These are phyloP conservation scores for Pomatostomus ruficeps DNA, from an alignment of 2,113 vertebrate genomes.

Conservation along the genomic window DNA sequence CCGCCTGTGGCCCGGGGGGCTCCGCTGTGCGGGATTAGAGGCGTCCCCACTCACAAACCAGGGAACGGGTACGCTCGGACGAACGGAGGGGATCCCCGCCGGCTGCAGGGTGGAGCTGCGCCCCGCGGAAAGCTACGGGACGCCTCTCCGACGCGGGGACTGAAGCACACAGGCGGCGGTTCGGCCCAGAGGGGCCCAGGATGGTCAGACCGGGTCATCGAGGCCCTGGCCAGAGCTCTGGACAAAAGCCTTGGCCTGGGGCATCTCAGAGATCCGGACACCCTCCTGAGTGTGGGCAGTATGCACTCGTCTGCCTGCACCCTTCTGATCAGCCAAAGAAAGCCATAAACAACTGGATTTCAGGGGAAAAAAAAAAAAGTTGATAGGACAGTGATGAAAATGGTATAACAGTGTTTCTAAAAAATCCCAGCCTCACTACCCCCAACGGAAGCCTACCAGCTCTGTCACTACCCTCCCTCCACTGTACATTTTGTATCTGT, in stretches of 20 bases:
- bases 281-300: rapidly evolving
- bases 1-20: rapidly evolving
- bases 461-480: rapidly evolving
- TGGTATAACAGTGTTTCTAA: not conserved
- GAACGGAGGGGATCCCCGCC: not conserved
- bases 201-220: not conserved
- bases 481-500: rapidly evolving
- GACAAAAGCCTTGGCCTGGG: not conserved
- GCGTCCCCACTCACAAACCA: rapidly evolving
- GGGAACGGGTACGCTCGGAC: rapidly evolving
- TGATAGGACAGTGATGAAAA: not conserved
- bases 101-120: not conserved
- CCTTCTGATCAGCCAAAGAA: not conserved
- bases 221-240: not conserved
- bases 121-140: not conserved
- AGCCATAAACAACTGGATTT: not conserved
- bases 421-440: not conserved
- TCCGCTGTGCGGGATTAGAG: rapidly evolving
- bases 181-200: not conserved
- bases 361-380: not conserved
- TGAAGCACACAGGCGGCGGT: not conserved
- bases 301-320: rapidly evolving
- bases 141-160: not conserved
- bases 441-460: not conserved
- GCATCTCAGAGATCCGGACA: not conserved